A percentile compares a stretch with the other conserved stretches of the same genome.
Evolutionary conservation across 1,140 invertebrate species (phyloP).

Genomic region (Eurosta solidaginis): DNA sequence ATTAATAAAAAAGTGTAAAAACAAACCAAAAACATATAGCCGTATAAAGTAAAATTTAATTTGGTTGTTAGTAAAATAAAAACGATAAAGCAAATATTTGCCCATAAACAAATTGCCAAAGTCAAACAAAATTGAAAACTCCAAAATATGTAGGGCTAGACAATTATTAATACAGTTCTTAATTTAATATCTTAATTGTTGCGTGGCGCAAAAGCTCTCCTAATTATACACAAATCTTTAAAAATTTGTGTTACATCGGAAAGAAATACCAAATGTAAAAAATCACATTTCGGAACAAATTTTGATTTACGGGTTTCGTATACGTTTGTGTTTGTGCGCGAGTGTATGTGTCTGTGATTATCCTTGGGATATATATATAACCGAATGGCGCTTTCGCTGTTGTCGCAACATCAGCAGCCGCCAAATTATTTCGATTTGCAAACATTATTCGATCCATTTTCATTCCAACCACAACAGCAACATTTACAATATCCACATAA

Average conservation of each 20-base stretch:
- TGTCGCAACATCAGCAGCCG: conserved; percentile 52
- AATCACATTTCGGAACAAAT: neutral
- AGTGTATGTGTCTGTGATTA: neutral
- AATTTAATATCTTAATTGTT: neutral
- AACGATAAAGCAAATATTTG: neutral
- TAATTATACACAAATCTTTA: neutral
- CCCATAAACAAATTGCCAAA: neutral
- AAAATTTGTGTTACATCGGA: neutral
- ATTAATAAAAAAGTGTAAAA: conserved; percentile 33
- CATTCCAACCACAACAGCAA: conserved; percentile 48
- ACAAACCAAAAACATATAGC: neutral
- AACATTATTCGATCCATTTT: conserved; percentile 56
- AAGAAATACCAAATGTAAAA: conserved; percentile 8
- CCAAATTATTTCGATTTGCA: conserved; percentile 58
- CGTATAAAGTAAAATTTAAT: neutral
- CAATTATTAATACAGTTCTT: neutral
- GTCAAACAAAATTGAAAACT: neutral
- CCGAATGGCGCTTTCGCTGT: conserved; percentile 59
- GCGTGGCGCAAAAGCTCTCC: neutral
- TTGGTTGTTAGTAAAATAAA: neutral
- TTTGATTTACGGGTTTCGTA: neutral
- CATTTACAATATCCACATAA: conserved; percentile 34
- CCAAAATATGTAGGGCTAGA: neutral
- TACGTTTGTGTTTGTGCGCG: neutral
- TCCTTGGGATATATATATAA: conserved; percentile 30